Base-by-base conservation (phyloP, 2,888 invertebrate species). In the Machimus atricapillus region DNA sequence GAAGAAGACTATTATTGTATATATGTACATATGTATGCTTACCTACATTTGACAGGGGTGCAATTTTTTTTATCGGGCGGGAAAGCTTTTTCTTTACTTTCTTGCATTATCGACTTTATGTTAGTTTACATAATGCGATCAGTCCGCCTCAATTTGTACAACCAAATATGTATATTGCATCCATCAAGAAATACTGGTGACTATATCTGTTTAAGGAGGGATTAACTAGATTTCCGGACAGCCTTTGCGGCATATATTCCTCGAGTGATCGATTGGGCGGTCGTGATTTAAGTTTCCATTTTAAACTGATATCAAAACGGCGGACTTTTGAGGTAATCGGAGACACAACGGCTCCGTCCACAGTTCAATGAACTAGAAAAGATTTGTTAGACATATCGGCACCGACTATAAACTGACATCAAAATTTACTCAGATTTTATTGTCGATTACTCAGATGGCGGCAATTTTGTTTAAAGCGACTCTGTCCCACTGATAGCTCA, bases 191-290 rank as follows among this genome's bases (percentile, higher is more conserved):
- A 79, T 40, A 79, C 12, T 81, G 27, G 14, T 27, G 31, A 81
- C 8, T 34, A 34, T 31, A 6, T 34, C 34, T 85, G 46, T 85
- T 85, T 85, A 74, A 74, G 27, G 27, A 74, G 16, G 85, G 85
- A 85, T 85, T 85, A 85, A 12, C 31, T 12, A 34, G 46, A 74
- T 85, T 85, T 85, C 85, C 85, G 73, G 85, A 46, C 31, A 85
- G 46, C 46, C 74, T 85, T 85, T 73, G 74, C 85, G 85, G 85
- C 46, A 74, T 9, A 85, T n/a, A 46, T 73, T 27, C 46, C 14
- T 9, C 43, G 85, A 5, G n/a, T 85, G 85, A 85, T 85, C 7
- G 85, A 85, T 85, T 85, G 46, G 74, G 73, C 74, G 73, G 85
- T 31, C 34, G 73, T 85, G 85, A 85, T 85, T 85, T 74, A 85